phyloP scores from a whole-genome alignment of 2,797 vertebrate species.

The Lateolabrax maculatus region DNA sequence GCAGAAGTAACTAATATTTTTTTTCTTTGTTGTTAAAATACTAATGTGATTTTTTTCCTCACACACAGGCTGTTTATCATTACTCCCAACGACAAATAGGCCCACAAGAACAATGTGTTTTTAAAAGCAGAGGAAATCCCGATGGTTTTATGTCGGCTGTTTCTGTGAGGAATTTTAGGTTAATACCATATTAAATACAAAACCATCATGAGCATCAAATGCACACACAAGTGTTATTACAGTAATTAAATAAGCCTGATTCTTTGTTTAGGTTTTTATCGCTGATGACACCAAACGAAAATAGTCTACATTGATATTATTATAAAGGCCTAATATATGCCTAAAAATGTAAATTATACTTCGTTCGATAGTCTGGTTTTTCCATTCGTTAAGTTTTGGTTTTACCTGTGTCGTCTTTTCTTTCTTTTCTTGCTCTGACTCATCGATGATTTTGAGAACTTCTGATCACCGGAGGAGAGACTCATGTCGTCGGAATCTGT shows the following conservation, averaged over 20 bases:
- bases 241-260: neutral
- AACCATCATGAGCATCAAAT: neutral
- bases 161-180: neutral
- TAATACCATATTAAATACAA: neutral
- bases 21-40: neutral
- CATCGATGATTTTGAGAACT: constrained; percentile 92
- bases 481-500: constrained; percentile 95
- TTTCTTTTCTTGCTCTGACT: constrained; percentile 97
- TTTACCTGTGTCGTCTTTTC: constrained; percentile 96
- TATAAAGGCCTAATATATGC: neutral
- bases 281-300: neutral
- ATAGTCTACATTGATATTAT: neutral
- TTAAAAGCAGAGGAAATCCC: neutral
- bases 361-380: neutral
- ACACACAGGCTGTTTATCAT: neutral
- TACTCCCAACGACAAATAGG: neutral
- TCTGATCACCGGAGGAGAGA: constrained; percentile 91
- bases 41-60: neutral
- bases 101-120: neutral
- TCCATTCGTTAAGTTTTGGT: neutral
- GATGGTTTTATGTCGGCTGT: neutral
- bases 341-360: too few relatives aligned
- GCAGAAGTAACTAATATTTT: neutral
- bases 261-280: neutral
- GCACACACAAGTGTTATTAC: neutral